These are phyloP conservation scores for Lithobates sylvaticus DNA, from an alignment of 2,797 vertebrate species.

Conservation along the genomic window DNA sequence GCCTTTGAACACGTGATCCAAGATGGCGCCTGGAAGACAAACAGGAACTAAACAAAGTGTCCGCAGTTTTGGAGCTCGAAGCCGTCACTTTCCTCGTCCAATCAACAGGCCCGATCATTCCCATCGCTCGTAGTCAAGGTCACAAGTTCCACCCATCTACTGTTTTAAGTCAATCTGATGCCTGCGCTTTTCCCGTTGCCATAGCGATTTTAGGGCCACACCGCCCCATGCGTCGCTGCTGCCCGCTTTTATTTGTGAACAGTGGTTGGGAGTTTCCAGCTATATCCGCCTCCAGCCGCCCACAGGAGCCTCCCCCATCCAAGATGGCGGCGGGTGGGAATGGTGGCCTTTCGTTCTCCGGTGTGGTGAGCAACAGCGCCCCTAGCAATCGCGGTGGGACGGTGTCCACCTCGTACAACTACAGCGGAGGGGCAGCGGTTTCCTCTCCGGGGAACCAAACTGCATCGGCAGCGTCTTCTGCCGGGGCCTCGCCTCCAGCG, in stretches of 20 bases:
- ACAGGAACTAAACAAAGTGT: neutral
- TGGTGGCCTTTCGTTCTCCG: constrained; percentile 83
- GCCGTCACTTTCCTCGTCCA: neutral
- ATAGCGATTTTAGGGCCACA: neutral
- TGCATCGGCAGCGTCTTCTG: constrained; percentile 64
- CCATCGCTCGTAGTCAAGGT: neutral
- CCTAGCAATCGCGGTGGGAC: constrained; percentile 62
- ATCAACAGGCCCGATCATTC: neutral
- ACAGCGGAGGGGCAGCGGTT: constrained; percentile 76
- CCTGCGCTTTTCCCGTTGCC: neutral
- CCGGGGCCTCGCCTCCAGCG: constrained; percentile 57
- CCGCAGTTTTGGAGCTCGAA: neutral
- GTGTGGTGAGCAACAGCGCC: constrained; percentile 74
- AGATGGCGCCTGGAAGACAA: neutral
- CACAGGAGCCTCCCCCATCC: constrained; percentile 71
- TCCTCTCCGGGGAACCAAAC: constrained; percentile 70
- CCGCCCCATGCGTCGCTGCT: constrained; percentile 58
- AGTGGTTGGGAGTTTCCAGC: constrained; percentile 40
- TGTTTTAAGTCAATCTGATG: neutral
- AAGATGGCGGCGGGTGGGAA: constrained; percentile 85
- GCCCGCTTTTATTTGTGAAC: constrained; percentile 63
- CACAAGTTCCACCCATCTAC: constrained; percentile 23
- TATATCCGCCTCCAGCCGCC: constrained; percentile 72
- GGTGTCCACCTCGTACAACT: constrained; percentile 81
- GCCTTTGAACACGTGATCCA: neutral